Evolutionary conservation across 2,888 invertebrate genomes (phyloP), one percentile per base, ranked within the genome.

Genomic region (Callinectes sapidus): DNA sequence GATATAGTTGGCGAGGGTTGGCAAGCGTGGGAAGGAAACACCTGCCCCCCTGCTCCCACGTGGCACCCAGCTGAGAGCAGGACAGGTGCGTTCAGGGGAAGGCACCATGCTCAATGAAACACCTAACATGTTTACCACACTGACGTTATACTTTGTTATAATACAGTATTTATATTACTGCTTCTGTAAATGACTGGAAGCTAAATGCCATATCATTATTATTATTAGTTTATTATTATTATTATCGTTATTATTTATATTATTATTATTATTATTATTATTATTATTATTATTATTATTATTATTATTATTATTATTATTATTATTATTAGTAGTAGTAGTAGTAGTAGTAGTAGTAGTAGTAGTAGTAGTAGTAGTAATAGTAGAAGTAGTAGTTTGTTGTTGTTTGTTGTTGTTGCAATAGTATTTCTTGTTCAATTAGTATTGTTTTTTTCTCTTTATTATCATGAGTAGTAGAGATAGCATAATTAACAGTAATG

Each of bases 311-410:
- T n/a, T n/a, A n/a, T n/a, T 71, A 71, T 28, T 71, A 71, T 28
- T 71, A 71, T 28, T 61, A 61, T 0, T 61, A 61, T 0, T 61
- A 61, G 61, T 61, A 61, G 61, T 61, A 61, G 61, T 61, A 61
- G 61, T 61, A 61, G 61, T 61, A 61, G 61, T 61, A 61, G 61
- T 61, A 61, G 61, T 61, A 61, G 61, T 61, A 61, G 61, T 61
- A 61, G 61, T 61, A 18, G 61, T 61, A 18, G 61, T 61, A 18
- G 61, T 61, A 18, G 61, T 61, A 61, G 61, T 61, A 18, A 23
- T 61, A 18, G 61, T 61, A 18, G 61, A 23, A 61, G 61, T 61
- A 18, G 61, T 61, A 18, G 61, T 61, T 61, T 23, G 61, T 61
- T 3, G 61, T 61, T 23, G 61, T 5, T 48, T 8, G 48, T 61